Evolutionary conservation across 2,888 invertebrate genomes (phyloP), one percentile per base, ranked within the genome.

Genomic region (Aplocera efformata): DNA sequence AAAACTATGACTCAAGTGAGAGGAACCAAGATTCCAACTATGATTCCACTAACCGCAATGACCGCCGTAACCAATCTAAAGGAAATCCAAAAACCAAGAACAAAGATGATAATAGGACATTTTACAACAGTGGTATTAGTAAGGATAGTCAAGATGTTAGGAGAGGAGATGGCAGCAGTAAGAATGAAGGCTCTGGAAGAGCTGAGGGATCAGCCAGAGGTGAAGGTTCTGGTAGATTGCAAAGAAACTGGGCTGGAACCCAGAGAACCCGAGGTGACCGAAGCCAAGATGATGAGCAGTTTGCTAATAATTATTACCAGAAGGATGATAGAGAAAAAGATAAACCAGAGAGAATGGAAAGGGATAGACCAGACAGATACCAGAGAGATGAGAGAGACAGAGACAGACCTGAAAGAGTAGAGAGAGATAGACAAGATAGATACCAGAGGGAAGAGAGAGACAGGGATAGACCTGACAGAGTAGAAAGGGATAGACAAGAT

Each of bases 211-310:
- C 13, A 17, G 5, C 13, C 5, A 17, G 13, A 17, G 13, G 13
- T 17, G 13, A 80, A 46, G 53, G 61, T 17, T 67, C 77, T 1
- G 64, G 68, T 0, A 66, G 71, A 3, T 61, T 21, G 6, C 44
- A 66, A 8, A 70, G 68, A 29, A 80, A 74, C 52, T 81, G 79
- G 73, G 61, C 53, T 0, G 85, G 86, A 1, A 80, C 75, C 42
- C 82, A 81, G 35, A 56, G 86, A 6, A 34, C 84, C 1, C 51
- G 77, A 31, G 56, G 75, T 4, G 84, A 85, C 3, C 66, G 78
- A 6, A 74, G 72, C 32, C 57, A 41, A n/a, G 85, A 86, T 44
- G 83, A 86, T 71, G 86, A 84, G 45, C 79, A 84, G 37, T 85
- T 69, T 72, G 85, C 84, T 10, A 83, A 72, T 50, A 71, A 57